Evolutionary conservation across 2,113 vertebrate genomes (phyloP), one percentile per base, ranked within the genome.

Genomic region (Tiliqua scincoides): DNA sequence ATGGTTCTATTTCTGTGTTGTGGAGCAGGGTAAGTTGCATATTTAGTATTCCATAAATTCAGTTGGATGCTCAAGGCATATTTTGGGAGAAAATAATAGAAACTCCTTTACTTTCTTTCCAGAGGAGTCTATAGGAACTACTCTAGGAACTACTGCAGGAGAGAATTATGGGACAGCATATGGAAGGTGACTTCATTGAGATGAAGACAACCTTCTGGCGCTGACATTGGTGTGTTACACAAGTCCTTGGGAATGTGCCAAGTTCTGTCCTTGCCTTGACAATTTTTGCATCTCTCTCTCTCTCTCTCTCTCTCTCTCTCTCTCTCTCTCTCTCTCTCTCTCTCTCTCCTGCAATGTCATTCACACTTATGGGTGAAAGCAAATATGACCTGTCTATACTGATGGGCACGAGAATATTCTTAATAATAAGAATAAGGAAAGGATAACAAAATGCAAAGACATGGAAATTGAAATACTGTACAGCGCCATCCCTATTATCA

Each of bases 71-170:
- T 35, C 68, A 81, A 79, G 27, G 35, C 85, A 94, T 93, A 48
- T 62, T 93, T 90, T 94, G 93, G 79, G 87, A 62, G 87, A 94
- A 93, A 82, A 91, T 91, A 84, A 90, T 93, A 91, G 92, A 65
- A 77, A 17, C 18, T 57, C 43, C 27, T 76, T 78, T 61, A 59
- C 21, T 62, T 61, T 62, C 32, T 54, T 32, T 15, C 3, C n/a
- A n/a, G 7, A 35, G 8, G 35, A 11, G 1, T 23, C 18, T 59
- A 43, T 21, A 73, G 71, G n/a, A 71, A 71, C 35, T 17, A 37
- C 7, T 37, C n/a, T n/a, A n/a, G n/a, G n/a, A 32, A 7, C n/a
- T 37, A 15, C n/a, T 20, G 32, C 17, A 65, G 25, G 25, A 43
- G 35, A 79, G 17, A 79, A 14, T 5, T 30, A 30, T 43, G 25